A percentile compares a stretch with the other conserved stretches of the same genome.
phyloP scores from a whole-genome alignment of 2,113 vertebrate genomes.

The Excalfactoria chinensis region DNA sequence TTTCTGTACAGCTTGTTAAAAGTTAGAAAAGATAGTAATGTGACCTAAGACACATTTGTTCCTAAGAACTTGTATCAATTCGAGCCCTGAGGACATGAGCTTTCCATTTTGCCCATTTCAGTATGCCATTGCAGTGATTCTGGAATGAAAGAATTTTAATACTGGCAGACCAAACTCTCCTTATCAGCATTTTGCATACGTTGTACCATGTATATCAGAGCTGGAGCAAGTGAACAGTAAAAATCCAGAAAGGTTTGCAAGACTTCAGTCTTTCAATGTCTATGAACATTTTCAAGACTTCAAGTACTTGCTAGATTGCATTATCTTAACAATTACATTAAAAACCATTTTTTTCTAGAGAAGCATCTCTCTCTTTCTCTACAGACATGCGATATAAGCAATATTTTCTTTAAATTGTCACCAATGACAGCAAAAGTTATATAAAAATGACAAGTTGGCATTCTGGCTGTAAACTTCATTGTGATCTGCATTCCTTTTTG shows the following conservation, averaged over 20 bases:
- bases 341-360: not conserved
- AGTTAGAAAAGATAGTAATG: not conserved
- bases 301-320: not conserved
- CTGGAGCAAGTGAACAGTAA: not conserved
- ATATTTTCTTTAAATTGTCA: slow-evolving; percentile 39
- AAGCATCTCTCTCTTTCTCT: not conserved
- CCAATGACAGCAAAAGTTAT: slow-evolving; percentile 51
- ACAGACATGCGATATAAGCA: slow-evolving; percentile 58
- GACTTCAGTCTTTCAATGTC: not conserved
- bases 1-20: not conserved
- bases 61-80: not conserved
- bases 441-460: slow-evolving; percentile 49
- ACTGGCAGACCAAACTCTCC: not conserved
- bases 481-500: slow-evolving; percentile 32
- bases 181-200: not conserved
- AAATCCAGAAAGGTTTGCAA: not conserved
- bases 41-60: not conserved
- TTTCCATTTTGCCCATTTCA: not conserved
- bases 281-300: not conserved
- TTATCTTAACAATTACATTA: slow-evolving; percentile 32
- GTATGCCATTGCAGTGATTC: not conserved
- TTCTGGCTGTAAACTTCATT: slow-evolving; percentile 52
- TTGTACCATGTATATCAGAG: not conserved
- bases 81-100: not conserved
- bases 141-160: not conserved